These are phyloP conservation scores for Drosophila testacea DNA, from an alignment of 2,888 invertebrate genomes.

Conservation along the genomic window DNA sequence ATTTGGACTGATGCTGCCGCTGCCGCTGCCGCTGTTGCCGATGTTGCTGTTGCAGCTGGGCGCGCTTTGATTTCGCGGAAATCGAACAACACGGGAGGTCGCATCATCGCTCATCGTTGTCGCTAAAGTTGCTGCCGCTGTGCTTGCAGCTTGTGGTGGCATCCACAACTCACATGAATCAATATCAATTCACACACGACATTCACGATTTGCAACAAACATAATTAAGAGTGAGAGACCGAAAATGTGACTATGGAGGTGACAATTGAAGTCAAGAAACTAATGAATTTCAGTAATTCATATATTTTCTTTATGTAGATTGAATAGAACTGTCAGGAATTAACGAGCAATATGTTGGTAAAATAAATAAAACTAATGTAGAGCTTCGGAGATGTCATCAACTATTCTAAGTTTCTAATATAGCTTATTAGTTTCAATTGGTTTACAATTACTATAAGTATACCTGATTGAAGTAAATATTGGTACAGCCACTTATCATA, in stretches of 20 bases:
- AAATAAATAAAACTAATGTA: too few relatives aligned
- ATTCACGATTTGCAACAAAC: slow-evolving; percentile 27
- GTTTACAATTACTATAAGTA: too few relatives aligned
- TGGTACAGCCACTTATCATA: too few relatives aligned
- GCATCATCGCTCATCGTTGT: slow-evolving; percentile 77
- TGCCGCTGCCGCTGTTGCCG: slow-evolving; percentile 58
- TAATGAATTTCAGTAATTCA: not conserved
- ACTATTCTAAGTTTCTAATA: not conserved
- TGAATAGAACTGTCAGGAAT: not conserved
- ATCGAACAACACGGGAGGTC: slow-evolving; percentile 82
- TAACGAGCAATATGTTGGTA: too few relatives aligned
- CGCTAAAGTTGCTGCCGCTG: slow-evolving; percentile 20
- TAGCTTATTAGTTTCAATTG: not conserved
- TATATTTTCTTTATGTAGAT: not conserved
- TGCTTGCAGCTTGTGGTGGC: slow-evolving; percentile 31
- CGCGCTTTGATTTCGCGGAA: slow-evolving; percentile 80
- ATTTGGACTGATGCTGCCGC: slow-evolving; percentile 56
- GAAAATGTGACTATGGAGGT: slow-evolving; percentile 5
- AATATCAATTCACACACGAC: slow-evolving; percentile 15
- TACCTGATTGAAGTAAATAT: too few relatives aligned
- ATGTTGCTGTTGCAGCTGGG: slow-evolving; percentile 67
- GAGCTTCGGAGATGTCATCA: too few relatives aligned
- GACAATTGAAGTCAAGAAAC: not conserved
- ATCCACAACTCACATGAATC: slow-evolving; percentile 13
- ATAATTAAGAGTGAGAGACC: slow-evolving; percentile 5